These are phyloP conservation scores for Centroberyx gerrardi DNA, from an alignment of 2,797 vertebrate genomes.

Conservation along the genomic window DNA sequence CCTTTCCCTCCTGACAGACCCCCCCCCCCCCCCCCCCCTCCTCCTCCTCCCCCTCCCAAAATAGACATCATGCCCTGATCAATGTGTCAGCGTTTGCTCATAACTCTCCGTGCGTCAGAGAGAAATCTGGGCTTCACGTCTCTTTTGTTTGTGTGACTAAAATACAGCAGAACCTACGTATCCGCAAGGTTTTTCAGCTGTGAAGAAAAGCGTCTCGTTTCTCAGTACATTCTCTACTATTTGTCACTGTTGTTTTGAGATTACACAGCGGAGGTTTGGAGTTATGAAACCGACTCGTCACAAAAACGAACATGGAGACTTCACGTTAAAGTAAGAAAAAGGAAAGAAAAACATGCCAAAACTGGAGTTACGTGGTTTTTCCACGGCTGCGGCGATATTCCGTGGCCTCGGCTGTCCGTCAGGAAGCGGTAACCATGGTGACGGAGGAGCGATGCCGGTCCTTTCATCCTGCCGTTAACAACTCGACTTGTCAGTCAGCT, in stretches of 20 bases:
- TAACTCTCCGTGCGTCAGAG: conserved; percentile 3
- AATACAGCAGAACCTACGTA: not conserved
- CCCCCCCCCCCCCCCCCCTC: not conserved
- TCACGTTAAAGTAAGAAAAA: not conserved
- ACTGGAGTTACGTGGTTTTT: not conserved
- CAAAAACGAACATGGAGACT: not conserved
- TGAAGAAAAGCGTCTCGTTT: not conserved
- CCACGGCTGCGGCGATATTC: not conserved
- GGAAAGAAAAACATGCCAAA: not conserved
- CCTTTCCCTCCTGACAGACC: conserved; percentile 46
- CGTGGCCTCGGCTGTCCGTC: not conserved
- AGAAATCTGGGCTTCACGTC: not conserved
- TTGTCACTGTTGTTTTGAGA: too few relatives aligned
- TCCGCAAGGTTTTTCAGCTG: not conserved
- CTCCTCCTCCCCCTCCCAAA: not conserved
- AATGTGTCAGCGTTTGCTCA: conserved; percentile 14
- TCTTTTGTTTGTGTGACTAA: not conserved
- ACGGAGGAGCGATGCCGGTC: conserved; percentile 8
- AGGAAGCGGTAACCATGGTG: conserved; percentile 26
- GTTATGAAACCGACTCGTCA: not conserved
- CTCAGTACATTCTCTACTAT: not conserved
- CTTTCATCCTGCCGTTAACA: not conserved
- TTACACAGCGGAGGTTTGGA: too few relatives aligned
- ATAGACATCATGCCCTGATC: conserved; percentile 1
- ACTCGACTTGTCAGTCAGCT: not conserved